Base-by-base conservation (phyloP, 1,140 invertebrate genomes). In the Phthorimaea operculella region DNA sequence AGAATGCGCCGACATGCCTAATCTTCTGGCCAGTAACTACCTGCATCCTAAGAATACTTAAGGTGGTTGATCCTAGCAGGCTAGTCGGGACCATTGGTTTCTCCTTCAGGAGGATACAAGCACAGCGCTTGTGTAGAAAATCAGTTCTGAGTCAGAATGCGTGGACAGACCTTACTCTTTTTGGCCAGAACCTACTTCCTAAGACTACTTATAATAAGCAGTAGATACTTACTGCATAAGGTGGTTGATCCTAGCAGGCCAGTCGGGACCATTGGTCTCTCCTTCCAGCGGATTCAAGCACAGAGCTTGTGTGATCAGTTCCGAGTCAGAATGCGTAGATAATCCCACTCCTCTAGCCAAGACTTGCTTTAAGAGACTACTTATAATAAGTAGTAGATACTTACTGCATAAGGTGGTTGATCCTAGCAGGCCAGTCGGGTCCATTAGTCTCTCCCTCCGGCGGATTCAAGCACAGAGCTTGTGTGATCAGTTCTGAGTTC, bases 81-180 rank as follows among this genome's bases (percentile, higher is more conserved):
- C 95, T 94, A 97, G 79, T 98, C 94, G 1, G 95, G 94, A 0
- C 95, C 95, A 69, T 95, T 90, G 55, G 85, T 89, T 86, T 95
- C 93, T n/a, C 94, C 92, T 72, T 96, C 92, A 0, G 95, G 94
- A 14, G 96, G 96, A 72, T 94, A 95, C 52, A 96, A 90, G 65
- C 96, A 97, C 48, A 99, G 82, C 0, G 97, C 94, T 87, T 99
- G 97, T 15, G 96, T 98, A n/a, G n/a, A n/a, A n/a, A n/a, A n/a
- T n/a, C n/a, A n/a, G n/a, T n/a, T n/a, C n/a, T n/a, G 95, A 97
- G 81, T 99, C 98, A 7, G 96, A 98, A 74, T 95, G 92, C 0
- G 96, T 98, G 0, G 96, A 98, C n/a, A 99, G n/a, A 79, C 0
- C 97, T 96, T 33, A 98, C 94, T 4, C 96, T n/a, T n/a, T n/a